Evolutionary conservation across 1,140 invertebrate species (phyloP).

Genomic region (Leguminivora glycinivorella): DNA sequence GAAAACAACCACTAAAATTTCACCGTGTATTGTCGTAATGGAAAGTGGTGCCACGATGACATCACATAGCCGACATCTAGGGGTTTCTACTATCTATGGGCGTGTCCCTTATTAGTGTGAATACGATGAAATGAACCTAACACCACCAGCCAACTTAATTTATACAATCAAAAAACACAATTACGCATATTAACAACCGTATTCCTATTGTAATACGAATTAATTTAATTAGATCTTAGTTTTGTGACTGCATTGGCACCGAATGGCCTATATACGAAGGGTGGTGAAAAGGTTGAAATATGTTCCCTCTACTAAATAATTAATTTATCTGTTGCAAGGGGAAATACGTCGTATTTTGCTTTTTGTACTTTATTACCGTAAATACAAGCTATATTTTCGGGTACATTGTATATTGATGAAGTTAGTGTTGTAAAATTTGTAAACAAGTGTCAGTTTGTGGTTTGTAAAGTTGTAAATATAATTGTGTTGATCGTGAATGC

Average conservation of each 20-base stretch:
- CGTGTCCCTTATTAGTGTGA: constrained; percentile 33
- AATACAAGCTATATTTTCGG: not conserved
- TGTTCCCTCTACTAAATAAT: constrained; percentile 22
- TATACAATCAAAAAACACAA: not conserved
- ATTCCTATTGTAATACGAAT: not conserved
- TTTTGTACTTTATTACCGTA: not conserved
- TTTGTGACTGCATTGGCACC: not conserved
- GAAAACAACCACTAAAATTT: no score
- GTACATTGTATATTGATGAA: not conserved
- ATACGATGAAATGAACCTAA: constrained; percentile 33
- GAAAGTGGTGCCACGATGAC: no score
- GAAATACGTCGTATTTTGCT: not conserved
- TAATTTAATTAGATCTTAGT: not conserved
- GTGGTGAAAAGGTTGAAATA: constrained; percentile 24
- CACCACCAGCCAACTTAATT: constrained; percentile 8
- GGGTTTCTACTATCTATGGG: no score
- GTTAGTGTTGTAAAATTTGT: not conserved
- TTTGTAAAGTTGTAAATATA: no score
- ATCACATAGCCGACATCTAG: no score
- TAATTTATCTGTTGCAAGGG: constrained; percentile 22
- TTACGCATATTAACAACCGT: not conserved
- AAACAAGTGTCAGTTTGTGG: no score
- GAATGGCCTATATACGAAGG: constrained; percentile 27
- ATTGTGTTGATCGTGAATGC: no score
- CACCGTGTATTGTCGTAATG: no score